phyloP scores from a whole-genome alignment of 2,888 invertebrate species.

The Cantharis nigra region DNA sequence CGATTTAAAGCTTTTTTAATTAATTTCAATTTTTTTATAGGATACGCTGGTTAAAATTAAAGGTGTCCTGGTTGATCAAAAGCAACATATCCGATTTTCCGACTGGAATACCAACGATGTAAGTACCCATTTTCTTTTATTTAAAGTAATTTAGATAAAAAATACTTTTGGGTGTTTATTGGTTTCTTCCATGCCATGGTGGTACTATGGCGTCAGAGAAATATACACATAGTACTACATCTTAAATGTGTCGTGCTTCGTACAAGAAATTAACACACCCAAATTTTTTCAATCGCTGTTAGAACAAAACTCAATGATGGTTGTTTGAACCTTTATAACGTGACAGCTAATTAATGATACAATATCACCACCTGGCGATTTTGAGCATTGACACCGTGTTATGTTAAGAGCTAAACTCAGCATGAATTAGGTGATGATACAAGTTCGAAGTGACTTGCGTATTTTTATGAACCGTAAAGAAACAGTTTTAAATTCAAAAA shows the following conservation, averaged over 20 bases:
- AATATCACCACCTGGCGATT: constrained; percentile 38
- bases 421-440: constrained; percentile 15
- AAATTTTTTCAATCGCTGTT: not conserved
- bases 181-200: too few relatives aligned
- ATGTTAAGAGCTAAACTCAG: constrained; percentile 14
- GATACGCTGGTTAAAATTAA: constrained; percentile 87
- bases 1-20: not conserved
- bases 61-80: constrained; percentile 80
- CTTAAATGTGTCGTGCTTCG: not conserved
- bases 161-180: too few relatives aligned
- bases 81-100: constrained; percentile 90
- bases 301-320: not conserved
- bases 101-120: constrained; percentile 94
- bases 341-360: constrained; percentile 35
- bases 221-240: too few relatives aligned
- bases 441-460: constrained; percentile 16
- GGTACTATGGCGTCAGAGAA: too few relatives aligned
- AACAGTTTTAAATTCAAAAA: not conserved
- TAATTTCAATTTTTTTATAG: constrained; percentile 57
- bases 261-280: not conserved
- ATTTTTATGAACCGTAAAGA: not conserved
- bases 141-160: too few relatives aligned
- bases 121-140: constrained; percentile 51
- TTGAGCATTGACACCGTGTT: constrained; percentile 23
- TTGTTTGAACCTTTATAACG: not conserved